Base-by-base conservation (phyloP, 2,888 invertebrate species). In the Thera obeliscata region DNA sequence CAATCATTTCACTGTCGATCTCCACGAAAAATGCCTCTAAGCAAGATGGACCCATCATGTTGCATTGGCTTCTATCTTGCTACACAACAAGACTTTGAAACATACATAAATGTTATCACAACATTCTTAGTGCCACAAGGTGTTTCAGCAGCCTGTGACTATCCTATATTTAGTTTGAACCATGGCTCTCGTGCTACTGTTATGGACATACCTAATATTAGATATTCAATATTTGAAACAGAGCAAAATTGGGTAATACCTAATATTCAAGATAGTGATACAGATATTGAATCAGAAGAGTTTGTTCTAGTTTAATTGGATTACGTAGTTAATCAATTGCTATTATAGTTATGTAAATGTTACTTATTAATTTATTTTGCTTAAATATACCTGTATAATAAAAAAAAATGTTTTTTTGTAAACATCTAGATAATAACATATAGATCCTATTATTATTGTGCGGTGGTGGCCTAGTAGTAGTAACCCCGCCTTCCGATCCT, bases 31-130 rank as follows among this genome's bases (percentile, higher is more conserved):
- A 95, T 98, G 91, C 95, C 97, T 71, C 94, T 97, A 22, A 95
- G 94, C 66, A 97, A 97, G 93, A 97, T 98, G 96, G 98, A 98
- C 90, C 98, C 98, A 9, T 98, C 98, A 74, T 98, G 98, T 87
- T 97, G 98, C 79, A 96, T 98, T 70, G 98, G 98, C 12, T 98
- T 98, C 87, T 98, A 98, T 88, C 96, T 97, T 80, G 94, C 95
- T 66, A 96, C 96, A 66, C 95, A 95, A 87, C 94, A 94, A 70
- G 97, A 98, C 77, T 97, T 98, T 87, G 95, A 96, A 77, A 95
- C 95, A 75, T 97, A 97, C 86, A 91, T 96, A 48, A 95, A 95
- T 85, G 94, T 95, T 72, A 95, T 96, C 62, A 95, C 95, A 82
- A 94, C 95, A 81, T 94, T 94, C 78, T 81, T 94, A 69, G 84